Evolutionary conservation across 2,797 vertebrate species (phyloP), one percentile per base, ranked within the genome.

Genomic region (Premnoplex brunnescens): DNA sequence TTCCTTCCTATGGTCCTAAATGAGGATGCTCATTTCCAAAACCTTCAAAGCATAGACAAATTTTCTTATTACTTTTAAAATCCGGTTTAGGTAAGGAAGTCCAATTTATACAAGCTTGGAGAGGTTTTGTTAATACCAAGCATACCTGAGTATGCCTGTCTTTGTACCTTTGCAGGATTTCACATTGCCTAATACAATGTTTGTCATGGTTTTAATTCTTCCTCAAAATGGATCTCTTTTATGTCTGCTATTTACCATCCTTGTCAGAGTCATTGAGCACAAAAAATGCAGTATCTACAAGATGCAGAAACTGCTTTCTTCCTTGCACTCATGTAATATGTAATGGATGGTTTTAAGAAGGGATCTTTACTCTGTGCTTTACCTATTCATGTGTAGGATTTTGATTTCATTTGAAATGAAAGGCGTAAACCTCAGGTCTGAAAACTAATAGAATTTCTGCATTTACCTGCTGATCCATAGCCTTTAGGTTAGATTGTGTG

Each of bases 381-480:
- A 93, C 93, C 95, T 97, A 94, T 97, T 97, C 95, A 96, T 97
- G 86, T 97, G 85, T 92, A 97, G 94, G 96, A 97, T 97, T 97
- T 97, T 97, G 85, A 97, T 98, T 98, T 98, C 96, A 97, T 97
- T 97, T 97, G 71, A 97, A 98, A 98, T 96, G 97, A 98, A 97
- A 97, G 95, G 93, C 78, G 51, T 97, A 97, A 97, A 97, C 95
- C 96, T 96, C 79, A 74, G 88, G 91, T 97, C 96, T 96, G 93
- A 97, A 98, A 97, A 97, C 97, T 97, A 97, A 98, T 97, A 97
- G 97, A 97, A 98, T 97, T 97, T 98, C 96, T 97, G 87, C 97
- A 94, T 97, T 98, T 98, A 97, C 96, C 94, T 97, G 96, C 97
- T 97, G 97, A 97, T 98, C 97, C 97, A 92, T 97, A 97, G 97